Evolutionary conservation across 2,113 vertebrate genomes (phyloP).

Genomic region (Neotoma lepida): DNA sequence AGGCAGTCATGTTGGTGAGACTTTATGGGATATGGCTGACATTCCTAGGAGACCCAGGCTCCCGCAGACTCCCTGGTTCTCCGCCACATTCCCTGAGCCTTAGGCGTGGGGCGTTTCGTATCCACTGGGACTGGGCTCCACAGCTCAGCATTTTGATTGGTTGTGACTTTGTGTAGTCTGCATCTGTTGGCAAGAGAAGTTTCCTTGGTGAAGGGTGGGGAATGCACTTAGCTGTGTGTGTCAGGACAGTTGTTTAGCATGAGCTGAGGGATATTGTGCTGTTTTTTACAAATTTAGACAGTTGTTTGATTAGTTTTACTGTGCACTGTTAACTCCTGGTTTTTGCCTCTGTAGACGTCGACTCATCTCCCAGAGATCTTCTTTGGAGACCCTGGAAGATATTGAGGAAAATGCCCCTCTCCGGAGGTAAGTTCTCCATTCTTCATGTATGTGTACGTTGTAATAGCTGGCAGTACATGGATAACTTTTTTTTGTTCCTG

Average conservation of each 20-base stretch:
- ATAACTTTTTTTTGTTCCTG: background rate
- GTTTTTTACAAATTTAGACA: background rate
- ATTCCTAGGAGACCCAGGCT: background rate
- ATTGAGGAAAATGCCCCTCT: constrained; percentile 99
- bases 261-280: background rate
- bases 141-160: background rate
- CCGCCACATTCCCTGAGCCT: background rate
- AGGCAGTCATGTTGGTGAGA: background rate
- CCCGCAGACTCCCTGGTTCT: background rate
- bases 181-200: background rate
- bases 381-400: constrained; percentile 98
- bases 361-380: constrained; percentile 98
- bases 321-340: background rate
- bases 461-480: background rate
- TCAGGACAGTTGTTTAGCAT: background rate
- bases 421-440: constrained; percentile 88
- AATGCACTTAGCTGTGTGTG: too few relatives aligned
- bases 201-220: background rate
- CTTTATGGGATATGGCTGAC: background rate
- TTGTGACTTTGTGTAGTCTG: background rate
- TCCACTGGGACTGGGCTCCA: background rate
- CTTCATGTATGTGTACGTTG: rapidly evolving
- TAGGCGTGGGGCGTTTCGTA: background rate
- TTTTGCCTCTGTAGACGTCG: constrained; percentile 88
- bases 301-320: background rate